phyloP scores from a whole-genome alignment of 2,888 invertebrate species.

The Chironomus riparius region DNA sequence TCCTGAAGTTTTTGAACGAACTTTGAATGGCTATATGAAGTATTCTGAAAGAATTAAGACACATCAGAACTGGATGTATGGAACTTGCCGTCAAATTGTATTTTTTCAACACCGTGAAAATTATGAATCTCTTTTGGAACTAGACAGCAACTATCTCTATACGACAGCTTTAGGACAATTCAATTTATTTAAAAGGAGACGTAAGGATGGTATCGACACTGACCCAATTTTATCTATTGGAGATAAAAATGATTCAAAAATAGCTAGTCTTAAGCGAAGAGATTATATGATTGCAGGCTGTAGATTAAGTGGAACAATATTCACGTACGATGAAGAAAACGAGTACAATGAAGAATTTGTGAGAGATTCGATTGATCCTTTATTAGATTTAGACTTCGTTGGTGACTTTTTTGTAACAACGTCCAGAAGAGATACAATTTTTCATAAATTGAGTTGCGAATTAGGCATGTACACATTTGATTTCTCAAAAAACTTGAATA shows the following conservation, averaged over 20 bases:
- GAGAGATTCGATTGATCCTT: background rate
- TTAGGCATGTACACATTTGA: slow-evolving; percentile 12
- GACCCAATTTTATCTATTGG: slow-evolving; percentile 4
- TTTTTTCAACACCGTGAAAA: slow-evolving; percentile 20
- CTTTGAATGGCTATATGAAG: slow-evolving; percentile 5
- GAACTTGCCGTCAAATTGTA: background rate
- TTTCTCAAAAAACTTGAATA: background rate
- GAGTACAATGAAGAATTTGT: slow-evolving; percentile 17
- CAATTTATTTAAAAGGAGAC: background rate
- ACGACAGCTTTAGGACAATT: slow-evolving; percentile 12
- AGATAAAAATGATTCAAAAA: background rate
- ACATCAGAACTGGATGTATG: slow-evolving; percentile 14
- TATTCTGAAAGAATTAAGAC: slow-evolving; percentile 14
- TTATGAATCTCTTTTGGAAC: background rate
- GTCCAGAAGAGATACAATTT: background rate
- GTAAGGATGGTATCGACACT: background rate
- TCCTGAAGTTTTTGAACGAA: slow-evolving; percentile 11
- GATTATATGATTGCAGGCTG: background rate
- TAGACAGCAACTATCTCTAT: background rate
- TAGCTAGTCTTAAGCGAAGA: background rate
- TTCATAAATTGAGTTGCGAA: background rate
- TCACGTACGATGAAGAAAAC: background rate
- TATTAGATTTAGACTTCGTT: slow-evolving; percentile 4
- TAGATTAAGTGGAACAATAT: background rate
- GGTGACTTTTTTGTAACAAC: background rate